Evolutionary conservation across 2,113 vertebrate genomes (phyloP), one percentile per base, ranked within the genome.

Genomic region (Glaucidium brasilianum): DNA sequence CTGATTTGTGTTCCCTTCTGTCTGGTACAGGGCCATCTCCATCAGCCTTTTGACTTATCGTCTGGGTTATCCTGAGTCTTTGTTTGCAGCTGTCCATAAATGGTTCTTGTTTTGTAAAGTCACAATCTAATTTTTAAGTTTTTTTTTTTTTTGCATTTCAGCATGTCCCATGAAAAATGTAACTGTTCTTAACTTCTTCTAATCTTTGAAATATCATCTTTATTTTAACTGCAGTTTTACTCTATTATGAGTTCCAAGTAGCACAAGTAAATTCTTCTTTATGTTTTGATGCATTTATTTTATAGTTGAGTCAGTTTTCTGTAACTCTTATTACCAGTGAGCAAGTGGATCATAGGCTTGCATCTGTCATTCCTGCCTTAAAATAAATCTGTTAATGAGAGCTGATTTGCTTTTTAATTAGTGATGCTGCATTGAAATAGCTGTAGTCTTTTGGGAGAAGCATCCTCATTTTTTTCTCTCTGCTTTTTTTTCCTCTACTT

Each of bases 331-430:
- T 82, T 79, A 50, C 18, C 50, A 12, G 26, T 80, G 22, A 94
- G 14, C 26, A 83, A 88, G 23, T 71, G 20, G 71, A 93, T 59
- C 66, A 49, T 45, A 76, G 49, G 23, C 64, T 83, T 76, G 23
- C 63, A 71, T 76, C 45, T 93, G 37, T 90, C 67, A 43, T 85
- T 72, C 25, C 55, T 93, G 17, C 52, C 82, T 77, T 69, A 83
- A 77, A 85, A 84, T 73, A 88, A 93, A 92, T 66, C 30, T 73
- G 45, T 69, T 92, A 68, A 80, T 79, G 71, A 47, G 92, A 92
- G 50, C 59, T 88, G 64, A 74, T 92, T 92, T 93, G 41, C 55
- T 90, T 90, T 68, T 93, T 88, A 73, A 88, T 94, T 92, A 80
- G 55, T 27, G 66, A 58, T 79, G 45, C 39, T 85, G 50, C 75